Evolutionary conservation across 1,140 invertebrate genomes (phyloP).

Genomic region (Stegodyphus dumicola): DNA sequence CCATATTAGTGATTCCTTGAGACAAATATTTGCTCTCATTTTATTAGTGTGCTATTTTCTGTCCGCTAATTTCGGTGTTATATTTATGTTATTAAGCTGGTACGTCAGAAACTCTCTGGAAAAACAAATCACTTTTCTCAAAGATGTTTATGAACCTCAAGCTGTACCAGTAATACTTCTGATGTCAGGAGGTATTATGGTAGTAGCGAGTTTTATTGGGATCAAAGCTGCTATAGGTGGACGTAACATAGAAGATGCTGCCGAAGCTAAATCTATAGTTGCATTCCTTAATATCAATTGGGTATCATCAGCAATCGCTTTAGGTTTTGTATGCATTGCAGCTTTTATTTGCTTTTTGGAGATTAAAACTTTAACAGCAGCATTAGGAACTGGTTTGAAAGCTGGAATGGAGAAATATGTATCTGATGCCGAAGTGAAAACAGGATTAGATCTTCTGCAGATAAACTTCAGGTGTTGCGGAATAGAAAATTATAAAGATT

Average conservation of each 20-base stretch:
- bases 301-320: neutral
- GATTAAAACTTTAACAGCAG: conserved; percentile 1
- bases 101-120: conserved; percentile 12
- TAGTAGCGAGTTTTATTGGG: conserved; percentile 14
- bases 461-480: conserved; percentile 44
- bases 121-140: conserved; percentile 28
- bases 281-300: conserved; percentile 14
- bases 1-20: conserved; percentile 1
- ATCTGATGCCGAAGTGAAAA: neutral
- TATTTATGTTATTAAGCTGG: conserved; percentile 28
- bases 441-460: conserved; percentile 25
- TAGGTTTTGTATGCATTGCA: neutral
- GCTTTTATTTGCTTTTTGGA: conserved; percentile 19
- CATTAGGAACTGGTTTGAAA: conserved; percentile 11
- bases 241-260: neutral
- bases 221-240: conserved; percentile 37
- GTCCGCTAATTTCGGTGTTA: conserved; percentile 4
- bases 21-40: neutral
- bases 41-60: conserved; percentile 25
- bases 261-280: conserved; percentile 5
- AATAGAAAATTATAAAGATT: conserved; percentile 24
- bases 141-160: conserved; percentile 14
- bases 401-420: conserved; percentile 41
- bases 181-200: conserved; percentile 1
- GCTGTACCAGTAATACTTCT: conserved; percentile 6